phyloP scores from a whole-genome alignment of 2,113 vertebrate genomes.

The Brachypteracias leptosomus region DNA sequence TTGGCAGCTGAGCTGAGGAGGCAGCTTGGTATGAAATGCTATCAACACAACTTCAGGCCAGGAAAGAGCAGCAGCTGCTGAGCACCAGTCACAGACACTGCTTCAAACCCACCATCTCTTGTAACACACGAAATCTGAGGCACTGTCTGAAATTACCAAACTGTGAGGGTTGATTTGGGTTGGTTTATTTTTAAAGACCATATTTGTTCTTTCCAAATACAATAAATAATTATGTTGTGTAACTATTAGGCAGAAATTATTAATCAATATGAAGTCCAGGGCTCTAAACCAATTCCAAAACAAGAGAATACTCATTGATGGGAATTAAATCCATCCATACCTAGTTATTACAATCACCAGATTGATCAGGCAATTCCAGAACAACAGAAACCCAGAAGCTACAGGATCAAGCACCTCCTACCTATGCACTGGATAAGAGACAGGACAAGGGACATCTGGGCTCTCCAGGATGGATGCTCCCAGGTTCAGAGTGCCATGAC shows the following conservation, averaged over 20 bases:
- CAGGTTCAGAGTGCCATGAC: not conserved
- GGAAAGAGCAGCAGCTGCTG: not conserved
- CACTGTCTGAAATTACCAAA: not conserved
- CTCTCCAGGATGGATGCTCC: not conserved
- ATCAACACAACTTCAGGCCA: not conserved
- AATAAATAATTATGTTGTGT: no score
- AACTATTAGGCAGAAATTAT: no score
- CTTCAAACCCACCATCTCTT: not conserved
- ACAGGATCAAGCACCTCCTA: not conserved
- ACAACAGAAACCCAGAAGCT: not conserved
- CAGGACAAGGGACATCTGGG: not conserved
- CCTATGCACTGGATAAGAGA: accelerated
- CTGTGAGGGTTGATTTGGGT: accelerated
- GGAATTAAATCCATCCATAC: not conserved
- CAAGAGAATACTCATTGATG: not conserved
- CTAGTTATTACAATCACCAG: no score
- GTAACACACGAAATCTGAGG: not conserved
- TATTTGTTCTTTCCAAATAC: not conserved
- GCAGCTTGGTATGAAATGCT: not conserved
- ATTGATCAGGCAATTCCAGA: not conserved
- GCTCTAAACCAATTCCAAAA: not conserved
- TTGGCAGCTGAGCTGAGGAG: not conserved
- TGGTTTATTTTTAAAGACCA: accelerated
- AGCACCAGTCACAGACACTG: not conserved
- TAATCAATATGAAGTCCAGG: not conserved